Evolutionary conservation across 2,888 invertebrate genomes (phyloP).

Genomic region (Conus canariensis): DNA sequence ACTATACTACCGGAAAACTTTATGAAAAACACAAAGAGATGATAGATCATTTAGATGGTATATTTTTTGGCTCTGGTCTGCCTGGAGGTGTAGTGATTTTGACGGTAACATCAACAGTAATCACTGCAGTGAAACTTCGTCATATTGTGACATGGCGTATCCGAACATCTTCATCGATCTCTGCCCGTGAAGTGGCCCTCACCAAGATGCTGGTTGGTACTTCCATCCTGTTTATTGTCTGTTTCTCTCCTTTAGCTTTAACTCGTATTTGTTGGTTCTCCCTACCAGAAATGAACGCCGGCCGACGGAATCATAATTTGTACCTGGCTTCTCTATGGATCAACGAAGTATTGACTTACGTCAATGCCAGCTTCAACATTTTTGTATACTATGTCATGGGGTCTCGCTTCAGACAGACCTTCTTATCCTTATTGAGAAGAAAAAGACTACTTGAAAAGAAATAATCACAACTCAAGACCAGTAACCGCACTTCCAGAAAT

Average conservation of each 20-base stretch:
- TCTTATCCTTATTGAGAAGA: neutral
- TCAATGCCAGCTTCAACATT: conserved; percentile 7
- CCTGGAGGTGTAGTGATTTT: neutral
- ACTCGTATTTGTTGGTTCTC: neutral
- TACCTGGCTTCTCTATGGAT: neutral
- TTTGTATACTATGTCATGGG: conserved; percentile 3
- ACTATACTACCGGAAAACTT: neutral
- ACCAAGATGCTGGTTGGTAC: conserved; percentile 38
- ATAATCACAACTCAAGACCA: no score
- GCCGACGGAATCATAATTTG: neutral
- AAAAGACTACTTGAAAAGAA: neutral
- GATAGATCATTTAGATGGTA: neutral
- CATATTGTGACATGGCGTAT: conserved; percentile 1
- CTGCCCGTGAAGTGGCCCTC: conserved; percentile 26
- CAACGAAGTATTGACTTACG: neutral
- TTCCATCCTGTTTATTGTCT: conserved; percentile 37
- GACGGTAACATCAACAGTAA: neutral
- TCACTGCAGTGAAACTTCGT: neutral
- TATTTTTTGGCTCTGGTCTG: neutral
- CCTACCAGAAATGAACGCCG: neutral
- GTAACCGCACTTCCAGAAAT: no score
- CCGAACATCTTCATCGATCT: neutral
- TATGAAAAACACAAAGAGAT: neutral
- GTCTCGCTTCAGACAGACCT: neutral
- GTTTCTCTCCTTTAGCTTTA: neutral